Evolutionary conservation across 2,888 invertebrate species (phyloP).

Genomic region (Diplolepis rosae): DNA sequence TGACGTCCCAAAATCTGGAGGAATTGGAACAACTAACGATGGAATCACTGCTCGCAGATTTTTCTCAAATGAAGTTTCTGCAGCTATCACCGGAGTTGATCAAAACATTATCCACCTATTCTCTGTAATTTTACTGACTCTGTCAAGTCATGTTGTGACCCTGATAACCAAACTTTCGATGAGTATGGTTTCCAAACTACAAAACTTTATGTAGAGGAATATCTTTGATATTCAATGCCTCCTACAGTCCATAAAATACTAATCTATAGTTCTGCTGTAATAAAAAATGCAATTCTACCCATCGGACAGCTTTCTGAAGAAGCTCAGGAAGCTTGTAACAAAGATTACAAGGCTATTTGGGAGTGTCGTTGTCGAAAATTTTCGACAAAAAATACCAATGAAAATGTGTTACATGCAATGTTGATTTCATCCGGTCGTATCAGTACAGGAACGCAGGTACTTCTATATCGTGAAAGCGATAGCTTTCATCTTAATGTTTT

Average conservation of each 20-base stretch:
- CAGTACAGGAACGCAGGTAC: background rate
- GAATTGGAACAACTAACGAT: background rate
- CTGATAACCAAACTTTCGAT: background rate
- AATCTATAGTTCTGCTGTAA: conserved; percentile 38
- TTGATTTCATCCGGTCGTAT: conserved; percentile 26
- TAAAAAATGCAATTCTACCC: conserved; percentile 42
- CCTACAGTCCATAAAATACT: conserved; percentile 47
- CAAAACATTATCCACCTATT: background rate
- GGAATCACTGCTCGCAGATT: background rate
- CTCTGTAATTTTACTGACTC: background rate
- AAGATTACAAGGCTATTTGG: conserved; percentile 33
- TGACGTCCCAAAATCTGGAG: background rate
- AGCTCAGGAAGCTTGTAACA: conserved; percentile 39
- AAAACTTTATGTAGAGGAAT: conserved; percentile 42
- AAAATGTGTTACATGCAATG: conserved; percentile 28
- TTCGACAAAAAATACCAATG: conserved; percentile 29
- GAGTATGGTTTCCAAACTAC: conserved; percentile 41
- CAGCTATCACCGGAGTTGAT: background rate
- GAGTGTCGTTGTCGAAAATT: conserved; percentile 34
- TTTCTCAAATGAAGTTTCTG: background rate
- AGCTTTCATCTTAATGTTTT: background rate
- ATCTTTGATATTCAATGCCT: conserved; percentile 52
- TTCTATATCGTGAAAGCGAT: background rate
- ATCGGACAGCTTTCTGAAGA: conserved; percentile 51
- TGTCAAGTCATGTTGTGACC: background rate